These are phyloP conservation scores for Meloidogyne hapla DNA, from an alignment of 1,140 invertebrate genomes.

Conservation along the genomic window DNA sequence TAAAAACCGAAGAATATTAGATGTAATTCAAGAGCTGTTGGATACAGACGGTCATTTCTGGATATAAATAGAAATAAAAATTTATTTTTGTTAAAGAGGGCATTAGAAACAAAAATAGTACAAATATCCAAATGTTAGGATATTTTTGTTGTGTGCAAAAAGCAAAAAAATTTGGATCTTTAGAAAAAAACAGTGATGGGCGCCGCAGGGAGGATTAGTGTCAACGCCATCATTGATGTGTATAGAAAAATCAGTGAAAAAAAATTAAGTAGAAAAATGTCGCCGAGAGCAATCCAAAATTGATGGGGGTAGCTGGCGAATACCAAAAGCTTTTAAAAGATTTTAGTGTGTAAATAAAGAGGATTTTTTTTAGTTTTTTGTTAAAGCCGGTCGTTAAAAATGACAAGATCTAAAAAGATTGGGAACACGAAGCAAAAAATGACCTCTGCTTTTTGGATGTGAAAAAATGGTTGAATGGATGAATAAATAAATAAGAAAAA, in stretches of 20 bases:
- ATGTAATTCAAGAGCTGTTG: not conserved
- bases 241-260: not conserved
- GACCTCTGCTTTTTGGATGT: not conserved
- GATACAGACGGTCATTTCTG: not conserved
- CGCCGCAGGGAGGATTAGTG: not conserved
- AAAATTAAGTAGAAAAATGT: not conserved
- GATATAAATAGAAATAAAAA: not conserved
- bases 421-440: not conserved
- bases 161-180: not conserved
- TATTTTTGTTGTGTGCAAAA: no score
- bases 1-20: not conserved
- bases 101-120: not conserved
- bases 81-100: not conserved
- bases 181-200: not conserved
- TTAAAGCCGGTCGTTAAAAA: slow-evolving; percentile 5
- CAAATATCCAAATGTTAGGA: no score
- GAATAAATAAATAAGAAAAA: not conserved
- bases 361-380: not conserved
- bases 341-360: not conserved
- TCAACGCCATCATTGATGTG: not conserved
- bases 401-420: not conserved
- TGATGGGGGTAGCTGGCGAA: not conserved
- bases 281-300: not conserved
- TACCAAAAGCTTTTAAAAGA: not conserved
- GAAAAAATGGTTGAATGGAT: not conserved